Evolutionary conservation across 1,140 invertebrate species (phyloP).

Genomic region (Psix sp.): DNA sequence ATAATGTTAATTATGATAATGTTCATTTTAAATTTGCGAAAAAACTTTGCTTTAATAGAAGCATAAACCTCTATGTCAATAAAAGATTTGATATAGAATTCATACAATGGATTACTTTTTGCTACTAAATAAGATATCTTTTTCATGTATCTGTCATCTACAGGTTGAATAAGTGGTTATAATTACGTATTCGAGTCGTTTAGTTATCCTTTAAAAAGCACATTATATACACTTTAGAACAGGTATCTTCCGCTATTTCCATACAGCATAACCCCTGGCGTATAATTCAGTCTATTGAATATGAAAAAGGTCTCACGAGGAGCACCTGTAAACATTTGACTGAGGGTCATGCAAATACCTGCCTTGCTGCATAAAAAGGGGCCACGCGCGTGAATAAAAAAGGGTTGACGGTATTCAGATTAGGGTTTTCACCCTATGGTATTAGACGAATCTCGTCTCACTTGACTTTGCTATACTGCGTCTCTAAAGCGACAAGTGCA

Average conservation of each 20-base stretch:
- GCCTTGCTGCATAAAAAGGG: constrained; percentile 70
- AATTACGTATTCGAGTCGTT: constrained; percentile 23
- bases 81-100: no score
- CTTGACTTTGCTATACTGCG: constrained; percentile 59
- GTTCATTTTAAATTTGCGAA: no score
- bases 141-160: constrained; percentile 14
- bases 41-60: no score
- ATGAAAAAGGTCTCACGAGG: constrained; percentile 61
- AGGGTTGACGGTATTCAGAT: constrained; percentile 71
- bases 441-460: constrained; percentile 62
- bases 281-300: constrained; percentile 60
- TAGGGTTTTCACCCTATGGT: constrained; percentile 60
- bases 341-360: constrained; percentile 69
- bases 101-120: no score
- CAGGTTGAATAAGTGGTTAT: constrained; percentile 26
- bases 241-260: constrained; percentile 63
- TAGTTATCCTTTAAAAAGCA: constrained; percentile 30
- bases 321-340: constrained; percentile 57
- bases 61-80: no score
- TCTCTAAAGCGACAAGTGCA: constrained; percentile 66
- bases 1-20: no score
- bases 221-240: constrained; percentile 34
- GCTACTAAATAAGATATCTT: constrained; percentile 15
- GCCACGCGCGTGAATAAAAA: constrained; percentile 40
- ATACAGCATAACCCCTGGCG: constrained; percentile 59